A percentile compares a stretch with the other conserved stretches of the same genome.
Conservation (phyloP, 2,888 invertebrate genomes). For the Caradrina clavipalpis region DNA sequence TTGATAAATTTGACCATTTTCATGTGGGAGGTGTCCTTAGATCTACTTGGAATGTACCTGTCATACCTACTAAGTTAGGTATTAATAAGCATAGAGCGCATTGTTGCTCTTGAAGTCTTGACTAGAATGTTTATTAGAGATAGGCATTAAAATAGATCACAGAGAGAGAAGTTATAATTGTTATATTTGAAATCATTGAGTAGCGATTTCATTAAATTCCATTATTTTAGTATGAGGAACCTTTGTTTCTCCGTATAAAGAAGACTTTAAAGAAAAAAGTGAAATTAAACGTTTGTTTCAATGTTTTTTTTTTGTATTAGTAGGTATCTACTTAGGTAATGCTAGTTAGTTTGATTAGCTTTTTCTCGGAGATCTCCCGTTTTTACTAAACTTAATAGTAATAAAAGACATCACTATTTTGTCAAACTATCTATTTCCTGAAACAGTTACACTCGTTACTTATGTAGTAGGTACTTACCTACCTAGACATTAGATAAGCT, state of each 20-base stretch:
- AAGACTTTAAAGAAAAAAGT: background rate
- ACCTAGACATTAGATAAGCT: slow-evolving; percentile 5
- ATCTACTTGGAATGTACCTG: too few relatives aligned
- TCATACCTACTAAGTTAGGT: too few relatives aligned
- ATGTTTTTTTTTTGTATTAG: too few relatives aligned
- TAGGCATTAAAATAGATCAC: background rate
- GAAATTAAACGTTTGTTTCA: background rate
- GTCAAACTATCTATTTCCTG: background rate
- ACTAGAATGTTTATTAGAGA: background rate
- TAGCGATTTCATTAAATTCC: background rate
- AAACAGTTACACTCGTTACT: background rate
- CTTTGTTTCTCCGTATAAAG: background rate
- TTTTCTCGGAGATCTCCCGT: too few relatives aligned
- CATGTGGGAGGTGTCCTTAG: too few relatives aligned
- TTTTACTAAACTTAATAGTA: too few relatives aligned
- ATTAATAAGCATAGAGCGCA: background rate
- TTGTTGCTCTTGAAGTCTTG: background rate
- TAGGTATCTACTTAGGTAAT: too few relatives aligned
- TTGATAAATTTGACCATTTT: background rate
- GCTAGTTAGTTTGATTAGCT: too few relatives aligned
- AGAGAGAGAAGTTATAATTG: background rate
- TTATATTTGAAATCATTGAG: background rate
- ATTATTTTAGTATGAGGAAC: background rate
- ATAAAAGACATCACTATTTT: too few relatives aligned
- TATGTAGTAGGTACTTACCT: background rate